Percentiles rank a stretch among this genome's conserved stretches.
Evolutionary conservation across 2,113 vertebrate genomes (phyloP).

Genomic region (Climacteris rufus): DNA sequence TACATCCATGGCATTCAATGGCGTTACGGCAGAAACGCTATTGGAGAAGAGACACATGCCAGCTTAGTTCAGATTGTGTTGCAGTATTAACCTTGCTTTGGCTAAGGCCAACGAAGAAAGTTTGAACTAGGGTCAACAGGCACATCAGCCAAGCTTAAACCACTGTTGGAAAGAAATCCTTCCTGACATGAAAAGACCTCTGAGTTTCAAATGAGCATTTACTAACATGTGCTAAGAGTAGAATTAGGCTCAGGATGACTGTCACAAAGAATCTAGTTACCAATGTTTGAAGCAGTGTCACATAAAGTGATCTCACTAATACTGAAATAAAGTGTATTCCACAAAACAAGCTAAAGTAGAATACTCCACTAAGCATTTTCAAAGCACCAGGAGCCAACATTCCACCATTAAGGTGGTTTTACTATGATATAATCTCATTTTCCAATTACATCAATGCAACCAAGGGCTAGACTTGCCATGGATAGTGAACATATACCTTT

Average conservation of each 20-base stretch:
- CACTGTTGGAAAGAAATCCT: rapidly evolving
- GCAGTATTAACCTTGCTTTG: not conserved
- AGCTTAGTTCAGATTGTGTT: not conserved
- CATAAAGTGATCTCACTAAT: not conserved
- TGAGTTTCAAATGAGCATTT: not conserved
- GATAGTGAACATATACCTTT: not conserved
- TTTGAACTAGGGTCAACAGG: not conserved
- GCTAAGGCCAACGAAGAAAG: not conserved
- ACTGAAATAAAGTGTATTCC: not conserved
- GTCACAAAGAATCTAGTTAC: not conserved
- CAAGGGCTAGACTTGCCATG: not conserved
- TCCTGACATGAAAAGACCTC: not conserved
- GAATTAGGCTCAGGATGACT: not conserved
- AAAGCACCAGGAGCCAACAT: not conserved
- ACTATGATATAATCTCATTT: not conserved
- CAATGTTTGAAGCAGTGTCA: not conserved
- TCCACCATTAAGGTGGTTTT: not conserved
- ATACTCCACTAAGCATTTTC: not conserved
- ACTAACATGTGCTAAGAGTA: not conserved
- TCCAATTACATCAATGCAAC: not conserved
- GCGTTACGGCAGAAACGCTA: not conserved
- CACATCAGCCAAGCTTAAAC: not conserved
- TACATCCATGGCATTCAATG: not conserved
- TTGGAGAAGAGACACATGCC: not conserved
- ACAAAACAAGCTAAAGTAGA: not conserved